Evolutionary conservation across 2,113 vertebrate species (phyloP).

Genomic region (Pangasianodon gigas): DNA sequence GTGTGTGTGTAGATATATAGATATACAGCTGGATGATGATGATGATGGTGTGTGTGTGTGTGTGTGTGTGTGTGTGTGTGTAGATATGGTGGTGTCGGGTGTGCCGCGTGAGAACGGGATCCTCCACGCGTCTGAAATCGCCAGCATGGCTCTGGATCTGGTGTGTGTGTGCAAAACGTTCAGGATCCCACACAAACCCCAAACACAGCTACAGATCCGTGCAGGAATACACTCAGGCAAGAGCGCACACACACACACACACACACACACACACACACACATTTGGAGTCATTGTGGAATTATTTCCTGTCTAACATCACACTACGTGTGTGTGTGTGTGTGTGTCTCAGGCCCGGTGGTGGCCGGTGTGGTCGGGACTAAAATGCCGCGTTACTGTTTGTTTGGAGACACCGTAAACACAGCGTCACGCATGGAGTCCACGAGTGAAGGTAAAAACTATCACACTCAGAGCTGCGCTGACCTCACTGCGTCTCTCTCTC

Average conservation of each 20-base stretch:
- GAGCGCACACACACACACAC: background rate
- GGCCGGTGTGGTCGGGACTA: conserved; percentile 87
- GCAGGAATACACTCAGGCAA: conserved; percentile 70
- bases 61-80: conserved; percentile 37
- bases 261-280: background rate
- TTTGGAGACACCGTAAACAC: conserved; percentile 93
- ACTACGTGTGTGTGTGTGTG: background rate
- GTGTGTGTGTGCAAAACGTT: conserved; percentile 79
- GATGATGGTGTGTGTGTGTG: background rate
- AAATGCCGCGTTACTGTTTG: conserved; percentile 90
- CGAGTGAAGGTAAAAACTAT: conserved; percentile 75
- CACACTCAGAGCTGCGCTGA: background rate
- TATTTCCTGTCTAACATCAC: background rate
- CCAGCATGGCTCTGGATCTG: conserved; percentile 83
- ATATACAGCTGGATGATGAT: conserved; percentile 46
- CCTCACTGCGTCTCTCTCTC: background rate
- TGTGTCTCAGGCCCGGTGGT: conserved; percentile 80
- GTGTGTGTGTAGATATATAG: conserved; percentile 50
- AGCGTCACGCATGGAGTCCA: conserved; percentile 90
- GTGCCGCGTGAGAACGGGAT: conserved; percentile 79
- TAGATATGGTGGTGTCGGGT: conserved; percentile 85
- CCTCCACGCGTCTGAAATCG: conserved; percentile 74
- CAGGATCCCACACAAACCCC: conserved; percentile 81
- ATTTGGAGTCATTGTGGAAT: background rate
- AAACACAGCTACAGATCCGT: conserved; percentile 78